Base-by-base conservation (phyloP, 2,797 vertebrate genomes). In the Arnoldichthys spilopterus region DNA sequence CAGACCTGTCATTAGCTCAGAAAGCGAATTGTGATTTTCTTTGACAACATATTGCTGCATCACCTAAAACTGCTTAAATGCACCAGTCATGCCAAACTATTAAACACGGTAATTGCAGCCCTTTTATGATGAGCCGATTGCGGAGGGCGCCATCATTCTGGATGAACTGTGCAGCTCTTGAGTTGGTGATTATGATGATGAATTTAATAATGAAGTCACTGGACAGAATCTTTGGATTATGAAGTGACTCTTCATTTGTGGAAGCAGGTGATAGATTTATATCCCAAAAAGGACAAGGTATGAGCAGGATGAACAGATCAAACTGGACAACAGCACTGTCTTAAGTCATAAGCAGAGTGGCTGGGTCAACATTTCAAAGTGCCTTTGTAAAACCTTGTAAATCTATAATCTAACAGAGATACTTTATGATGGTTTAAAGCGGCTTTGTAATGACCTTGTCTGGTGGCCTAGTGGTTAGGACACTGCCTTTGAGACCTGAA, bases 131-230 rank as follows among this genome's bases (percentile, higher is more conserved):
- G 18, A 62, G 34, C 59, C 34, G 16, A 32, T 20, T 18, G 16
- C 6, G 7, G 59, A 62, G 59, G 30, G 22, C n/a, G 37, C 4
- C 66, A 30, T 43, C 13, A 26, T 32, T 45, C 45, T 24, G 16
- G 37, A 67, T 67, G 24, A 67, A 67, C 18, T 49, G 15, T 68
- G 64, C 2, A 67, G 64, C 64, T 32, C 24, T 28, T 24, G 11
- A n/a, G n/a, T n/a, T n/a, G 43, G 51, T 68, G 45, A 28, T n/a
- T 28, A 20, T 12, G 20, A 12, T 49, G 20, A 20, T 68, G 43
- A 68, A 3, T 49, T 15, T 20, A 16, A 30, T 49, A 18, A 45
- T 66, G 63, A 6, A 11, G 40, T 43, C 16, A 40, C 61, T 64
- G 62, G 18, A 40, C 9, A 58, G 54, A 58, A 28, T 22, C 62